Percentiles rank a stretch among this genome's conserved stretches.
These are phyloP conservation scores for Aplidium turbinatum DNA, from an alignment of 23 tunicate species.

Conservation along the genomic window DNA sequence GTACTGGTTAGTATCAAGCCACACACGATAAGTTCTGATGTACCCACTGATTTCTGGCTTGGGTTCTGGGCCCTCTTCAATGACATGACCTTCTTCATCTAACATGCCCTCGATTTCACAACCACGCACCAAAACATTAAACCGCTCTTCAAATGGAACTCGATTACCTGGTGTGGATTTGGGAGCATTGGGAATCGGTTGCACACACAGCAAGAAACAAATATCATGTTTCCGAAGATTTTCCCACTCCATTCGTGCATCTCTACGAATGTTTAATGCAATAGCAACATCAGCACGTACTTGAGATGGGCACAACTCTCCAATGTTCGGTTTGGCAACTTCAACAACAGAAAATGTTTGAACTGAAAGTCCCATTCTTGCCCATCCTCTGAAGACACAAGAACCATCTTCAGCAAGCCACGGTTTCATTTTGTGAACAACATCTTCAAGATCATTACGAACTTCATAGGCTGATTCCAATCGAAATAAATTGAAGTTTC, in stretches of 20 bases:
- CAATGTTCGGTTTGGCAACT: constrained; percentile 96
- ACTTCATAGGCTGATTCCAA: constrained; percentile 97
- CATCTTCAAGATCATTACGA: constrained; percentile 82
- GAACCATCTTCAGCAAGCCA: constrained; percentile 68
- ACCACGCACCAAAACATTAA: constrained; percentile 91
- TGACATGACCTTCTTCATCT: constrained; percentile 95
- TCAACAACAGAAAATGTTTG: constrained; percentile 91
- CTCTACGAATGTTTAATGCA: constrained; percentile 43
- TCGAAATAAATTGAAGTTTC: constrained; percentile 94
- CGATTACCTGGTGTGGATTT: constrained; percentile 23
- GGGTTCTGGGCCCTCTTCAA: constrained; percentile 98
- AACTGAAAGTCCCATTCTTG: constrained; percentile 97
- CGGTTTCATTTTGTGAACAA: constrained; percentile 79
- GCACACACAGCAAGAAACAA: constrained; percentile 74
- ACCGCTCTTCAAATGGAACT: constrained; percentile 72
- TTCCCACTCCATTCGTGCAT: constrained; percentile 87
- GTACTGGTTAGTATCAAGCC: constrained; percentile 98
- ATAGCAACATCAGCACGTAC: constrained; percentile 97
- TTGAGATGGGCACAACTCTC: constrained; percentile 83
- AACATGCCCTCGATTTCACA: constrained; percentile 99
- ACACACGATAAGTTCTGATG: constrained; percentile 80
- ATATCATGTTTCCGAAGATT: constrained; percentile 95
- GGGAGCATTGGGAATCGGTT: constrained; percentile 40
- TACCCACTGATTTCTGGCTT: constrained; percentile 81
- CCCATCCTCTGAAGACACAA: constrained; percentile 93